Base-by-base conservation (phyloP, 1,140 invertebrate genomes). In the Carcinoscorpius rotundicauda region DNA sequence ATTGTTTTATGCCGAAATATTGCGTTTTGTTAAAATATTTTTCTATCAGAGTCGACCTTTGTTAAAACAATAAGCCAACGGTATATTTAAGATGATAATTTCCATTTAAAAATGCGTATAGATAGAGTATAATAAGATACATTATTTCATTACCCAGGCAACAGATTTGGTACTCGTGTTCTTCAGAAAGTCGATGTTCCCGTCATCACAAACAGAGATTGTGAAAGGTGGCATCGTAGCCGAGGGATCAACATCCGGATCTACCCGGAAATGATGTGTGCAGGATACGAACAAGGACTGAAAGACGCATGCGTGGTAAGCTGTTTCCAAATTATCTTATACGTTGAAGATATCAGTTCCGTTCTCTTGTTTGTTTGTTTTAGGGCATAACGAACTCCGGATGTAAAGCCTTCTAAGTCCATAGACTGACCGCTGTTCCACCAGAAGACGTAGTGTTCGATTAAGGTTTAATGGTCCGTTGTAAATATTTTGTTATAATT, bases 261-360 rank as follows among this genome's bases (percentile, higher is more conserved):
- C 71, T 93, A 94, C 75, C 90, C 93, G 64, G 92, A 96, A 79
- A 98, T 97, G 93, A 86, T 97, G 76, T 97, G 95, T 77, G 94
- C 93, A 4, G 94, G 93, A 1, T 97, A 97, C 75, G 82, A 89
- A 68, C 85, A 87, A 48, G 94, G 94, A 3, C 90, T 91, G 8
- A 90, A 92, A 73, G 87, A 89, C 73, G 71, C 72, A 9, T 74
- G 72, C 62, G 71, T 73, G 55, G 71, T 71, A 66, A 63, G 59
- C 58, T 9, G 29, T 29, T 29, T 29, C 29, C 29, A 29, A 29
- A 29, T 29, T 29, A 29, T 29, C 29, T 29, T 29, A 29, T 29
- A 29, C 29, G 29, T 29, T 29, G 0, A 2, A 29, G 29, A 29
- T 2, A 29, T 29, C 29, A 29, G 29, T 29, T 29, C 29, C 29